Evolutionary conservation across 64 coral and sea anemone genomes (phyloP).

Genomic region (Orbicella faveolata): DNA sequence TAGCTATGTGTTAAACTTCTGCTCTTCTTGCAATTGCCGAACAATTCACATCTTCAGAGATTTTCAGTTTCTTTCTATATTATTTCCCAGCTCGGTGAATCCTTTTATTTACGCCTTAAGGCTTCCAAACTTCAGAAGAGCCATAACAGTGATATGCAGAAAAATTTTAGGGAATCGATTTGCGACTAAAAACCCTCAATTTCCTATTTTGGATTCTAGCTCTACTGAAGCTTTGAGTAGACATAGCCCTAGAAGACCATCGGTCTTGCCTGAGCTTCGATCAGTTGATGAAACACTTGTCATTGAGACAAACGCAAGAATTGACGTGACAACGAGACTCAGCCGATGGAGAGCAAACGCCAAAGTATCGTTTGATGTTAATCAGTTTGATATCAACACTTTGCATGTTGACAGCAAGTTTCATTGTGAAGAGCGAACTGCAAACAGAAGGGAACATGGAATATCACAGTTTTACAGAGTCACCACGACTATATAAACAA

Average conservation of each 20-base stretch:
- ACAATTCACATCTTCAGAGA: slow-evolving; percentile 54
- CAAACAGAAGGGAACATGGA: neutral
- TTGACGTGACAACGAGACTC: neutral
- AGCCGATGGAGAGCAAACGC: neutral
- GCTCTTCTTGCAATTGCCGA: slow-evolving; percentile 11
- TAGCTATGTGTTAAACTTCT: slow-evolving; percentile 54
- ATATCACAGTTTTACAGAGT: slow-evolving; percentile 8
- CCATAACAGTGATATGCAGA: slow-evolving; percentile 1
- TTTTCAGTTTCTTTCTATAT: slow-evolving; percentile 35
- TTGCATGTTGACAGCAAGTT: neutral
- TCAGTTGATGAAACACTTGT: neutral
- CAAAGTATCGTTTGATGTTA: neutral
- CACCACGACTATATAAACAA: neutral
- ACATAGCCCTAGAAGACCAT: neutral
- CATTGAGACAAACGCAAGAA: neutral
- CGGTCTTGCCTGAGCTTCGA: neutral
- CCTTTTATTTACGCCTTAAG: slow-evolving; percentile 56
- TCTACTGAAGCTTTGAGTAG: neutral
- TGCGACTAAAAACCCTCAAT: no score
- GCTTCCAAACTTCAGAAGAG: slow-evolving; percentile 42
- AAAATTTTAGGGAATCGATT: neutral
- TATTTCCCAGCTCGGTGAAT: slow-evolving; percentile 64
- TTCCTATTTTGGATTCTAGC: neutral
- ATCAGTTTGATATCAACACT: neutral
- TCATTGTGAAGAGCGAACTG: neutral